Evolutionary conservation across 2,888 invertebrate species (phyloP), one percentile per base, ranked within the genome.

Genomic region (Scaeva pyrastri): DNA sequence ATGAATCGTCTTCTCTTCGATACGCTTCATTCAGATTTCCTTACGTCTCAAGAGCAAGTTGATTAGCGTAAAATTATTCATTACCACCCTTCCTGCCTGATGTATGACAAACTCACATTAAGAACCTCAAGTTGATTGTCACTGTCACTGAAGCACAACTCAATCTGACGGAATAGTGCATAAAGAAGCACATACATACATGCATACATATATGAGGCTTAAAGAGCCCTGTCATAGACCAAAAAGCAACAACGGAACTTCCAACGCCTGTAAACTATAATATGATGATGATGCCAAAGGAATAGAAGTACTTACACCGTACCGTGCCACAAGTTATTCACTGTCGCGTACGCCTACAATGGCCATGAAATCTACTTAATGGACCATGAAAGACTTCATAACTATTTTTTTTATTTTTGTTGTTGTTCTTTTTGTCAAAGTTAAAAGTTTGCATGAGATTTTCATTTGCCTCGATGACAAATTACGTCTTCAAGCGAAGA

Each of bases 381-480:
- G 80, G 85, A 85, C 85, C 85, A 85, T 85, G 85, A 85, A 80
- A 85, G 68, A n/a, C 80, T 64, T 85, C 62, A 64, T 85, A 85
- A 85, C 66, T 66, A 48, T 81, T 80, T 85, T 73, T 43, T 70
- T 31, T 56, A n/a, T n/a, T n/a, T n/a, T n/a, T n/a, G n/a, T n/a
- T n/a, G n/a, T 31, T 48, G 8, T 48, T 66, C 19, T 68, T 21
- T 39, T 52, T 21, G 11, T 21, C 4, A 10, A 19, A 66, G 79
- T 58, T 21, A 1, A 10, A 19, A 66, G 79, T 58, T 76, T 85
- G 85, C 80, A 85, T 81, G 85, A 73, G 73, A 73, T 76, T 77
- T 72, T 85, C 85, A 85, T 85, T 85, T 85, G 85, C 85, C 68
- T 80, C 76, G 85, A 85, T 85, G 80, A 85, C 85, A 85, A 81